Evolutionary conservation across 64 coral and sea anemone species (phyloP), one percentile per base, ranked within the genome.

Genomic region (Exaiptasia diaphana): DNA sequence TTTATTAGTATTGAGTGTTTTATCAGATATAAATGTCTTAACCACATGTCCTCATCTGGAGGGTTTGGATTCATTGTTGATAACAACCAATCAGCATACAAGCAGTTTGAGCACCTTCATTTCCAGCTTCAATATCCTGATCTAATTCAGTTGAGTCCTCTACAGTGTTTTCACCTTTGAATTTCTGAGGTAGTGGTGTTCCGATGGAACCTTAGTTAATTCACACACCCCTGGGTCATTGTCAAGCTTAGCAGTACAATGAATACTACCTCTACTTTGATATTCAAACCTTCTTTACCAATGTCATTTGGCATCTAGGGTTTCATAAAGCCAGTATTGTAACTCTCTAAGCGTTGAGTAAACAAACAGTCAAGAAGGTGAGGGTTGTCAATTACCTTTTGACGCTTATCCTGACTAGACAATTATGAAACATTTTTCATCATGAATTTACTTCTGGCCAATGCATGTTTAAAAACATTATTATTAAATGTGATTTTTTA

Each of bases 341-440:
- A 86, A 38, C 39, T 76, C 42, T 86, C 50, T 76, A 86, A 63
- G 14, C 82, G 22, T 46, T 62, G 39, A 34, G 70, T 86, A 14
- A 62, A 86, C 38, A 86, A 86, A 68, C 82, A 86, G 68, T 86
- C 59, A 52, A 70, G 41, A 35, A 82, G 67, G 49, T 70, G 79
- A 52, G 75, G 75, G 43, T 78, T 78, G 34, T 78, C 43, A 32
- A 78, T 61, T n/a, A 78, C 55, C 55, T 78, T 86, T 39, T 75
- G 71, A 9, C 82, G 37, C 36, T 55, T 61, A 53, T 46, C 70
- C 42, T 74, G 49, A 75, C 58, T 24, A 46, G 82, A n/a, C 7
- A 59, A 22, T 22, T 36, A 31, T 61, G 37, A 24, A 39, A 48
- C 49, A 46, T n/a, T 74, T 29, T 74, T 48, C 71, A 55, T 57